A percentile compares a stretch with the other conserved stretches of the same genome.
These are phyloP conservation scores for Hozukius guyotensis DNA, from an alignment of 2,797 vertebrate genomes.

Conservation along the genomic window DNA sequence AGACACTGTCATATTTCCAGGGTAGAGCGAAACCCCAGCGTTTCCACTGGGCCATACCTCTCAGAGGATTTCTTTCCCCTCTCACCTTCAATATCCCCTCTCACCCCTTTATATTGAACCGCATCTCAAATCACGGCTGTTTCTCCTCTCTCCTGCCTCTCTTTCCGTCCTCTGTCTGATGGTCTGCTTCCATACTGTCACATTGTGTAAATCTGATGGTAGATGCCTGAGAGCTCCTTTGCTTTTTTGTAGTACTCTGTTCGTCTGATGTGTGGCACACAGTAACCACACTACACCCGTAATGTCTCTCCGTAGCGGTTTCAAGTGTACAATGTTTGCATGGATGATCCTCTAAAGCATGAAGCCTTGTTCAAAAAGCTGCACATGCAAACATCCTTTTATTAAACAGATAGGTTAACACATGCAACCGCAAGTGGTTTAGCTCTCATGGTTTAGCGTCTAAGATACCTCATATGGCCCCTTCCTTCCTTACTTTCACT, in stretches of 20 bases:
- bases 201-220: conserved; percentile 15
- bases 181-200: conserved; percentile 51
- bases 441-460: background rate
- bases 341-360: background rate
- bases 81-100: conserved; percentile 55
- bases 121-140: conserved; percentile 21
- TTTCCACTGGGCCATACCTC: conserved; percentile 64
- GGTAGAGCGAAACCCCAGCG: conserved; percentile 32
- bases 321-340: conserved; percentile 6
- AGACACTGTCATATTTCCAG: conserved; percentile 59
- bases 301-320: background rate
- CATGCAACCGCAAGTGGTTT: background rate
- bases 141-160: conserved; percentile 1
- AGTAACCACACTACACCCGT: background rate
- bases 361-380: conserved; percentile 7
- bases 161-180: conserved; percentile 43
- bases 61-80: conserved; percentile 37
- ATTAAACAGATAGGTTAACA: background rate
- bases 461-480: background rate
- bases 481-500: conserved; percentile 5
- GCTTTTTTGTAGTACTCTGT: conserved; percentile 2
- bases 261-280: conserved; percentile 3
- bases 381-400: background rate
- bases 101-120: conserved; percentile 15
- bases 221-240: background rate